Percentiles rank a stretch among this genome's conserved stretches.
Conservation (phyloP, 2,797 vertebrate species). For the Lithobates pipiens region DNA sequence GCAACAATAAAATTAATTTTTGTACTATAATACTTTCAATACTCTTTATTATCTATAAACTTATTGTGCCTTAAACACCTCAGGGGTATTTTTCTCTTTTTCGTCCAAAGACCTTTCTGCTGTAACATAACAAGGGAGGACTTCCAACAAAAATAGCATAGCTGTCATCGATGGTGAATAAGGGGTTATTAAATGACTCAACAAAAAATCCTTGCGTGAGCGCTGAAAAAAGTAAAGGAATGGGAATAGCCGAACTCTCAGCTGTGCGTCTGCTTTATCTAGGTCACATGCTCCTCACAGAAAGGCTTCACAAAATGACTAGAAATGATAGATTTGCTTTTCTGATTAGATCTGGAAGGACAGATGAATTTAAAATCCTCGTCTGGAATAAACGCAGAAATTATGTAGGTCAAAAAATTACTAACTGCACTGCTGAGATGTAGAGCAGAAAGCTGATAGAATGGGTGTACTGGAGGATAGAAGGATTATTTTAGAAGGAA, state of each 20-base stretch:
- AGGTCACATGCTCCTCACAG: slow-evolving; percentile 27
- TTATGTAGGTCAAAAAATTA: slow-evolving; percentile 48
- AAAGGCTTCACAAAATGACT: slow-evolving; percentile 17
- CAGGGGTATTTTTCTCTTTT: too few relatives aligned
- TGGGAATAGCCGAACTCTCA: not conserved
- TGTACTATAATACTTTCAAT: too few relatives aligned
- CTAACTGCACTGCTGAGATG: not conserved
- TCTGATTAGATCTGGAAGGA: slow-evolving; percentile 48
- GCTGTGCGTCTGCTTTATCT: not conserved
- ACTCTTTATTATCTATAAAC: too few relatives aligned
- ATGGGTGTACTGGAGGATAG: not conserved
- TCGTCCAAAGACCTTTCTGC: too few relatives aligned
- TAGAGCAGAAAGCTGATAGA: not conserved
- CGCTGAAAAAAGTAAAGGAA: not conserved
- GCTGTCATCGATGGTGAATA: too few relatives aligned
- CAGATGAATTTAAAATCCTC: slow-evolving; percentile 34
- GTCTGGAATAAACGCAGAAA: slow-evolving; percentile 28
- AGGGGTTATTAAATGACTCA: too few relatives aligned
- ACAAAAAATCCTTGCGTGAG: not conserved
- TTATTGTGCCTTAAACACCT: too few relatives aligned
- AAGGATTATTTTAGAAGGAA: too few relatives aligned
- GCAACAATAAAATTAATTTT: too few relatives aligned
- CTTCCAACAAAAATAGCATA: too few relatives aligned
- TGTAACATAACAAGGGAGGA: too few relatives aligned
- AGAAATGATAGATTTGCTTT: slow-evolving; percentile 34